A percentile compares a stretch with the other conserved stretches of the same genome.
These are phyloP conservation scores for Eolophus roseicapilla DNA, from an alignment of 2,113 vertebrate species.

Conservation along the genomic window DNA sequence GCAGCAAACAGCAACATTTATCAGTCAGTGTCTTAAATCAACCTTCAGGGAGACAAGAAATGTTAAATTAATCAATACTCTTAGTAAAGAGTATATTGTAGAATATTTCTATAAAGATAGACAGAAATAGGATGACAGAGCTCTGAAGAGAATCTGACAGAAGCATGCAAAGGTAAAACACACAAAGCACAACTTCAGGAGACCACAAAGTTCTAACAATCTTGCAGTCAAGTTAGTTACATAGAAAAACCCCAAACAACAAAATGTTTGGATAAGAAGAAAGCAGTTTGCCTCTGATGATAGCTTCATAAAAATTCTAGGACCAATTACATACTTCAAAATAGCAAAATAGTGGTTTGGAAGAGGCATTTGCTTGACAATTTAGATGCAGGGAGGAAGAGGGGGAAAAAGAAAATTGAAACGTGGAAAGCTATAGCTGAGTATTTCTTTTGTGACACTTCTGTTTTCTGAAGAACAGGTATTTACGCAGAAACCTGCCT, in stretches of 20 bases:
- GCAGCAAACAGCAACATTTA: not conserved
- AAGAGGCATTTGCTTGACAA: not conserved
- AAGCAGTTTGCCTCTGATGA: not conserved
- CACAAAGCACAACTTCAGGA: not conserved
- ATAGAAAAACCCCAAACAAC: not conserved
- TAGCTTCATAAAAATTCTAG: not conserved
- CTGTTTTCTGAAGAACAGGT: not conserved
- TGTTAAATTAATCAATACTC: not conserved
- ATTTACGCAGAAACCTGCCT: not conserved
- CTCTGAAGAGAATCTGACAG: not conserved
- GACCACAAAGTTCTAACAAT: not conserved
- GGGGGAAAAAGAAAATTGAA: not conserved
- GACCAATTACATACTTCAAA: not conserved
- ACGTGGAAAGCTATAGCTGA: not conserved
- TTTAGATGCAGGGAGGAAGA: not conserved
- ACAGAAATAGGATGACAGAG: not conserved
- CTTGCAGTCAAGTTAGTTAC: not conserved
- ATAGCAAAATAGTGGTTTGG: not conserved
- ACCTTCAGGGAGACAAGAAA: constrained; percentile 6
- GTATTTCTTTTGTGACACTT: not conserved
- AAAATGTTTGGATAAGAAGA: not conserved
- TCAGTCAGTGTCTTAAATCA: constrained; percentile 2
- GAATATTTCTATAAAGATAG: not conserved
- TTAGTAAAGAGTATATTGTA: not conserved
- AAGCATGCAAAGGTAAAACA: not conserved